Base-by-base conservation (phyloP, 1,140 invertebrate species). In the Caenorhabditis tropicalis region DNA sequence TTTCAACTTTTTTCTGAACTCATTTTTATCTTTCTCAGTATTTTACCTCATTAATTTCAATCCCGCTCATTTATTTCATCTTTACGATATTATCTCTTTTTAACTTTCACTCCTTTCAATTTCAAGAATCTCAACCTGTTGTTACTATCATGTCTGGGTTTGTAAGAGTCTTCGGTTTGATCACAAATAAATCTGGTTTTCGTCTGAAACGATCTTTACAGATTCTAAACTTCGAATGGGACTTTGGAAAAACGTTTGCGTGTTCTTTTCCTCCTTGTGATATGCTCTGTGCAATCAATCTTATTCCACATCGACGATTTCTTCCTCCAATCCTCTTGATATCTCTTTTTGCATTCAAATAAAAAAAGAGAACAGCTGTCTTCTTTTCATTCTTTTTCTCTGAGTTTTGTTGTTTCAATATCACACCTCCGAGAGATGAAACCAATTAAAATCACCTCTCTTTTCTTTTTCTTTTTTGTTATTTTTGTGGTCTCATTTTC, bases 351-450 rank as follows among this genome's bases (percentile, higher is more conserved):
- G 29, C 60, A 70, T 70, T 70, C 60, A 21, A 70, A 19, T 36
- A 16, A 10, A n/a, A 36, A 70, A 70, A 70, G n/a, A 70, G 60
- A 70, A 70, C 60, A 70, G 60, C 60, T 70, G 60, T 70, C 60
- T 51, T 31, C 24, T 58, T 58, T 29, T 70, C 24, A 1, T 58
- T 27, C 31, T 51, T 51, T 51, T 33, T 33, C n/a, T n/a, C n/a
- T n/a, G n/a, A n/a, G n/a, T 36, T 36, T 36, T 70, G 60, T 70
- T 70, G 60, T 70, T 70, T 70, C 60, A 70, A 70, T 70, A 70
- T 36, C 29, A 70, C 60, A 70, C 60, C 60, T 36, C 60, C 16
- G 39, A 33, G 31, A 70, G 60, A 51, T 46, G 43, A n/a, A 21
- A 33, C 29, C 60, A 39, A 39, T 70, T 70, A 36, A 70, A 70